These are phyloP conservation scores for Oreochromis spilurus DNA, from an alignment of 2,113 vertebrate species.

Conservation along the genomic window DNA sequence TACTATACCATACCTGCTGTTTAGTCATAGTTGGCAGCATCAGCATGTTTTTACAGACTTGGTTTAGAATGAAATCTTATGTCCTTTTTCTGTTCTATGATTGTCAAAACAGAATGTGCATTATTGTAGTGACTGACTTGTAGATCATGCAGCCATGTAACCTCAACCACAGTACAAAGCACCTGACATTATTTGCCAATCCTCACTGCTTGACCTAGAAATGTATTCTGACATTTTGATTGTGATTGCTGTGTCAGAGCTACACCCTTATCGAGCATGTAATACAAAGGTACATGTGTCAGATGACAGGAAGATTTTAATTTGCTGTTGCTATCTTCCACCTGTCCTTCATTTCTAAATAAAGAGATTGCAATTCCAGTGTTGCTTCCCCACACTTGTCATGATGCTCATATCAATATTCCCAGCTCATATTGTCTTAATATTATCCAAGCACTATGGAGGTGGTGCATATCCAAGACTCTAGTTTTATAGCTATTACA, in stretches of 20 bases:
- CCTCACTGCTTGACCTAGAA: constrained; percentile 6
- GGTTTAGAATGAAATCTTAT: not conserved
- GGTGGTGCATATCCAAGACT: constrained; percentile 8
- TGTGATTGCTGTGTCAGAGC: not conserved
- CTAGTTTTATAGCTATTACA: constrained; percentile 33
- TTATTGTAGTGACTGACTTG: not conserved
- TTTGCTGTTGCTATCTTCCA: not conserved
- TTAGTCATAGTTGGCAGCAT: rapidly evolving
- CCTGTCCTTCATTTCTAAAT: constrained; percentile 26
- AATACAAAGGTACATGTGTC: not conserved
- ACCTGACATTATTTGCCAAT: constrained; percentile 4
- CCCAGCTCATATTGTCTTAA: constrained; percentile 19
- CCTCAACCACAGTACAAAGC: not conserved
- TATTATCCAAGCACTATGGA: not conserved
- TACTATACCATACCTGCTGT: not conserved
- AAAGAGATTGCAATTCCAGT: constrained; percentile 34
- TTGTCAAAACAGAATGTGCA: not conserved
- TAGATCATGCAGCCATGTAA: not conserved
- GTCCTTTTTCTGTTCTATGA: not conserved
- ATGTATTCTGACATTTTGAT: constrained; percentile 11
- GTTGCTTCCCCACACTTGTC: not conserved
- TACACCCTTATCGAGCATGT: not conserved
- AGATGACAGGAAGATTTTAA: not conserved
- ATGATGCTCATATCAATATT: constrained; percentile 49
- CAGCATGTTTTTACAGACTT: not conserved